Percentiles rank a stretch among this genome's conserved stretches.
phyloP scores from a whole-genome alignment of 2,888 invertebrate species.

The Nudaria mundana region DNA sequence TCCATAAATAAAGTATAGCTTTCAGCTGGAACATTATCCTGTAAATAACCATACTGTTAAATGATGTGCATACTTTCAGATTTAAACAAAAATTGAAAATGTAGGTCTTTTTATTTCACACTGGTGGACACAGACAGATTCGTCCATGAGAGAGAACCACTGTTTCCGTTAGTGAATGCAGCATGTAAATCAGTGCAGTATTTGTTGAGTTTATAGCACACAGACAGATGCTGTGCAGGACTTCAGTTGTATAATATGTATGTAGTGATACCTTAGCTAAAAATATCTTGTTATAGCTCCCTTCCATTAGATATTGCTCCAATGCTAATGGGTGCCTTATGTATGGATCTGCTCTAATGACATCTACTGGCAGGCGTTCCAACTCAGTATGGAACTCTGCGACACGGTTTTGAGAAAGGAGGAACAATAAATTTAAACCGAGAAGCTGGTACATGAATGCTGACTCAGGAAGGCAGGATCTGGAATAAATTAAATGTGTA shows the following conservation, averaged over 20 bases:
- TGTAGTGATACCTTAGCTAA: constrained; percentile 90
- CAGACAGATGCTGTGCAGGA: too few relatives aligned
- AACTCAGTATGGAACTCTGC: constrained; percentile 99
- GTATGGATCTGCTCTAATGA: constrained; percentile 95
- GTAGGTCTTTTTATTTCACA: too few relatives aligned
- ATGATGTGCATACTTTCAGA: not conserved
- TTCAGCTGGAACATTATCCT: constrained; percentile 96
- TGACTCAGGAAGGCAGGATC: constrained; percentile 91
- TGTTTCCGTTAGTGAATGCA: too few relatives aligned
- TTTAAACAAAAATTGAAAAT: too few relatives aligned
- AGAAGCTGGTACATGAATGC: constrained; percentile 96
- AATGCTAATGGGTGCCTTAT: constrained; percentile 96
- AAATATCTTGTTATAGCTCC: constrained; percentile 98
- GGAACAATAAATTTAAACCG: constrained; percentile 95
- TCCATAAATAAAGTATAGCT: constrained; percentile 98
- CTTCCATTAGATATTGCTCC: constrained; percentile 99
- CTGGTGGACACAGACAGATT: too few relatives aligned
- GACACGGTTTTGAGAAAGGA: constrained; percentile 96
- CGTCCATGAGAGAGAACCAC: too few relatives aligned
- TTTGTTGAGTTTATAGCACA: too few relatives aligned
- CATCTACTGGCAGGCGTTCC: constrained; percentile 94
- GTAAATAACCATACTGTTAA: constrained; percentile 5
- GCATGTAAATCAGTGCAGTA: too few relatives aligned
- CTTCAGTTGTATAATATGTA: too few relatives aligned
- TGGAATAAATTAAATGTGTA: constrained; percentile 25